These are phyloP conservation scores for Oplegnathus fasciatus DNA, from an alignment of 2,113 vertebrate genomes.

Conservation along the genomic window DNA sequence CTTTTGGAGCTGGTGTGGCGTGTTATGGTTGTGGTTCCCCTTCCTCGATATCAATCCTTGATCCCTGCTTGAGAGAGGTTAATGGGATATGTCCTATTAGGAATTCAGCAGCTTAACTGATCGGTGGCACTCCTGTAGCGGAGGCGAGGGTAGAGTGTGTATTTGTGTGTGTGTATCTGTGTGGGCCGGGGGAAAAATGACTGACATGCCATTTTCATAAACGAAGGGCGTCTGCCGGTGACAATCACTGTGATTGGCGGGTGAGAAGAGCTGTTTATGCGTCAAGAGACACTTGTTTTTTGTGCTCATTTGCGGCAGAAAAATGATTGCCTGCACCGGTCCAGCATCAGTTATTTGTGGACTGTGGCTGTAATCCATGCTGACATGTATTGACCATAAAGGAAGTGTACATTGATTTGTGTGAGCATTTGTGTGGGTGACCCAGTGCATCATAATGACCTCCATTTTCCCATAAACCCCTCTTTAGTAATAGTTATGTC, in stretches of 20 bases:
- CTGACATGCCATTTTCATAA: slow-evolving; percentile 72
- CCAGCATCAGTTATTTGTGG: slow-evolving; percentile 45
- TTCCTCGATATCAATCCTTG: slow-evolving; percentile 44
- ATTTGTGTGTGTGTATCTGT: slow-evolving; percentile 35
- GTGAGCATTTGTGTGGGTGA: slow-evolving; percentile 43
- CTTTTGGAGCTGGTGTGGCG: neutral
- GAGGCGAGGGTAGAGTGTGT: slow-evolving; percentile 1
- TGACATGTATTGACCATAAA: slow-evolving; percentile 68
- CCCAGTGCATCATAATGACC: slow-evolving; percentile 54
- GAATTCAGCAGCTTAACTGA: slow-evolving; percentile 70
- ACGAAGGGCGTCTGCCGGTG: slow-evolving; percentile 60
- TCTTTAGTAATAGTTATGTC: slow-evolving; percentile 14
- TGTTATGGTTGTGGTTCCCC: slow-evolving; percentile 1
- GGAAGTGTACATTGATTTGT: slow-evolving; percentile 76
- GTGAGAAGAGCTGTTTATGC: slow-evolving; percentile 64
- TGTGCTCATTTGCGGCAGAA: slow-evolving; percentile 40
- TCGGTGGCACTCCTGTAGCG: slow-evolving; percentile 45
- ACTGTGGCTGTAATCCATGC: slow-evolving; percentile 47
- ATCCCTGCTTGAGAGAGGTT: slow-evolving; percentile 69
- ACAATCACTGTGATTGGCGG: slow-evolving; percentile 74
- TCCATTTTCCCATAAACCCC: slow-evolving; percentile 40
- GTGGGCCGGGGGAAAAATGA: slow-evolving; percentile 48
- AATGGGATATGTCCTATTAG: slow-evolving; percentile 74
- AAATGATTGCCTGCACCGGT: slow-evolving; percentile 13
- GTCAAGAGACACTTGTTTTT: slow-evolving; percentile 41